A percentile compares a stretch with the other conserved stretches of the same genome.
Conservation (phyloP, 2,113 vertebrate species). For the Pelecanus crispus region DNA sequence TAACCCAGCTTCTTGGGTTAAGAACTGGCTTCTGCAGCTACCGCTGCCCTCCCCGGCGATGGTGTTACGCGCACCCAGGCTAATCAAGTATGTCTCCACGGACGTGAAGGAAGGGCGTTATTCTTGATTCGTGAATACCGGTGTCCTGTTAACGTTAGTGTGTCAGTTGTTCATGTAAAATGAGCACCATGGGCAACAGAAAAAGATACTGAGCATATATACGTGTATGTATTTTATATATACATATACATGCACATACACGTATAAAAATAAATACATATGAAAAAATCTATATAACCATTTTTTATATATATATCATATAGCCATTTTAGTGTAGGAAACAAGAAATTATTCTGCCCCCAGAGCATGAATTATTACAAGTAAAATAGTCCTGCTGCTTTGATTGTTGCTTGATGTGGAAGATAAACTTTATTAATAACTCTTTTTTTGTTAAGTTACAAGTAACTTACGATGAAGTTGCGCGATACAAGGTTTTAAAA, state of each 20-base stretch:
- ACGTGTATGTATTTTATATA: background rate
- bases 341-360: background rate
- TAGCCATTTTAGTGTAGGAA: background rate
- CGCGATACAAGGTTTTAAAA: background rate
- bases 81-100: background rate
- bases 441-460: background rate
- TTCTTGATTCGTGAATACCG: background rate
- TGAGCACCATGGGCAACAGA: background rate
- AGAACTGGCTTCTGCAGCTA: background rate
- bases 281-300: background rate
- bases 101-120: rapidly evolving
- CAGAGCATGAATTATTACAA: background rate
- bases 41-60: background rate
- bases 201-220: background rate
- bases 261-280: background rate
- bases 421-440: background rate
- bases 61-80: background rate
- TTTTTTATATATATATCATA: background rate
- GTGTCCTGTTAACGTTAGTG: background rate
- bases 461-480: background rate
- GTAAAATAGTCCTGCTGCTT: background rate
- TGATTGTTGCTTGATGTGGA: background rate
- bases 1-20: background rate
- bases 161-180: background rate
- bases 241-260: too few species aligned